A percentile compares a stretch with the other conserved stretches of the same genome.
Evolutionary conservation across 2,888 invertebrate genomes (phyloP).

Genomic region (Mesorhabditis belari): DNA sequence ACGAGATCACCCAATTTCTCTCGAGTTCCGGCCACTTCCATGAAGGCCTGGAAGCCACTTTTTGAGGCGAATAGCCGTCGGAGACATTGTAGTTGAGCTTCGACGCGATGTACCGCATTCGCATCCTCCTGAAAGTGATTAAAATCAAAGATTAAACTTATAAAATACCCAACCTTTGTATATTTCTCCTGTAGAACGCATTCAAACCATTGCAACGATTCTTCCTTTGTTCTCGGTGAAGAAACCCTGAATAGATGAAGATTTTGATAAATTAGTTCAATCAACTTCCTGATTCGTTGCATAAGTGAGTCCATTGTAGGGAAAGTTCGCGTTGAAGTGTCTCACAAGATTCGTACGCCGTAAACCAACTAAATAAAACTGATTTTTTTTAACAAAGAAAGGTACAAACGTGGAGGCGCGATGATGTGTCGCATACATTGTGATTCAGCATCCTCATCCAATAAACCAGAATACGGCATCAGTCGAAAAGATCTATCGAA

Average conservation of each 20-base stretch:
- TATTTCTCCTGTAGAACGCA: constrained; percentile 68
- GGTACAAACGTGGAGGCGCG: constrained; percentile 38
- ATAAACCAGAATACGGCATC: constrained; percentile 73
- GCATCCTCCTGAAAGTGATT: constrained; percentile 57
- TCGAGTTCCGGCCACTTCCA: constrained; percentile 64
- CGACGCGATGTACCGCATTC: constrained; percentile 62
- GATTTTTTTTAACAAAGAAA: background rate
- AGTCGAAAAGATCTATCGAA: constrained; percentile 80
- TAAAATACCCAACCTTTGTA: constrained; percentile 7
- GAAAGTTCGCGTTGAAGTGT: constrained; percentile 91
- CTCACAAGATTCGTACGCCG: constrained; percentile 75
- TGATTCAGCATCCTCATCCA: constrained; percentile 91
- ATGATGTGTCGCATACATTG: constrained; percentile 71
- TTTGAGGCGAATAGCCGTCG: constrained; percentile 89
- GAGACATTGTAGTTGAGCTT: constrained; percentile 89
- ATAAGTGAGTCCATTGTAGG: constrained; percentile 92
- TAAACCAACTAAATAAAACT: constrained; percentile 59
- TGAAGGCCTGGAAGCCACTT: constrained; percentile 81
- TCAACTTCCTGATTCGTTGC: constrained; percentile 88
- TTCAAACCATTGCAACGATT: constrained; percentile 81
- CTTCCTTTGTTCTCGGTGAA: constrained; percentile 86
- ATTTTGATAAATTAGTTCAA: too few relatives aligned
- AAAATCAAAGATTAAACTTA: too few relatives aligned
- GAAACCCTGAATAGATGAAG: too few relatives aligned
- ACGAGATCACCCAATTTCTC: constrained; percentile 89